Conservation (phyloP, 2,888 invertebrate species). For the Unio pictorum region DNA sequence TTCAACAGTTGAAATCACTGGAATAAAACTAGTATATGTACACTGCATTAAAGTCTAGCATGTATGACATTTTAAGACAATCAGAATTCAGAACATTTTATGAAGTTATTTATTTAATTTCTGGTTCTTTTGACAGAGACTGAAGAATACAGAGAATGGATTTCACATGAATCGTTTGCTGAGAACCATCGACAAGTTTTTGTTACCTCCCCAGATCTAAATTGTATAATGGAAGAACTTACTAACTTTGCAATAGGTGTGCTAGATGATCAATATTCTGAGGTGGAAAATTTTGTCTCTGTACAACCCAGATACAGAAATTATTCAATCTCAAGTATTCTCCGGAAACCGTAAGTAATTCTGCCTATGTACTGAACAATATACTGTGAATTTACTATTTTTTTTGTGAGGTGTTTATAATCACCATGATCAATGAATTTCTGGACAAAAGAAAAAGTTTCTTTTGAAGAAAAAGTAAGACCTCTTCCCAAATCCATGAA, state of each 20-base stretch:
- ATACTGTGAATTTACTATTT: too few relatives aligned
- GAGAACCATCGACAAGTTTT: slow-evolving; percentile 49
- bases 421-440: too few relatives aligned
- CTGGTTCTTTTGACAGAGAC: slow-evolving; percentile 34
- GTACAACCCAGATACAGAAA: slow-evolving; percentile 18
- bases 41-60: too few relatives aligned
- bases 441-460: too few relatives aligned
- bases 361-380: too few relatives aligned
- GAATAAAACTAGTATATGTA: too few relatives aligned
- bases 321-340: slow-evolving; percentile 30
- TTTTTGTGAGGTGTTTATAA: too few relatives aligned
- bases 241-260: slow-evolving; percentile 50
- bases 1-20: too few relatives aligned
- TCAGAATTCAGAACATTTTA: not conserved
- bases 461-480: too few relatives aligned
- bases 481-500: too few relatives aligned
- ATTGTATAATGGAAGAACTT: slow-evolving; percentile 43
- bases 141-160: slow-evolving; percentile 56
- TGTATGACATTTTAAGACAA: too few relatives aligned
- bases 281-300: slow-evolving; percentile 27
- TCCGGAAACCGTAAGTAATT: slow-evolving; percentile 42
- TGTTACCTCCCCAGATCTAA: slow-evolving; percentile 48
- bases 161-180: slow-evolving; percentile 57
- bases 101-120: not conserved
- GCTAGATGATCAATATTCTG: slow-evolving; percentile 31